Evolutionary conservation across 2,888 invertebrate genomes (phyloP).

Genomic region (Lathronympha strigana): DNA sequence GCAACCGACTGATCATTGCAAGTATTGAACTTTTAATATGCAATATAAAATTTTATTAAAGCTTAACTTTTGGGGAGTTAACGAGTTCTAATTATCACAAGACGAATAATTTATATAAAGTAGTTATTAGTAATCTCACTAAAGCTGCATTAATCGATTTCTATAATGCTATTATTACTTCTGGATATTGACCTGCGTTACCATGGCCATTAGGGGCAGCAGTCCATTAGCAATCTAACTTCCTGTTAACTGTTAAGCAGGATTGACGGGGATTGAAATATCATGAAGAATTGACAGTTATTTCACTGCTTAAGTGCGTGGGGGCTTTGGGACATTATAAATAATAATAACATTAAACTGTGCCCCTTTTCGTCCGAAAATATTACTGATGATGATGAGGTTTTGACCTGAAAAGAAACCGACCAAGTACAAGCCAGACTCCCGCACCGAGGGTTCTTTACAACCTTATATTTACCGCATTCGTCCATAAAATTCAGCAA

Average conservation of each 20-base stretch:
- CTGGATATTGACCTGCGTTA: background rate
- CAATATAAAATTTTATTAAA: no score
- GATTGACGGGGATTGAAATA: conserved; percentile 4
- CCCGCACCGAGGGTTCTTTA: no score
- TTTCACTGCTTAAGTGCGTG: background rate
- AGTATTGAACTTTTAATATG: no score
- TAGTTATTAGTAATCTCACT: background rate
- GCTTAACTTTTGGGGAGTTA: no score
- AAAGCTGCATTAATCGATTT: background rate
- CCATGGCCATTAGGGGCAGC: background rate
- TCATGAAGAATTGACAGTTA: background rate
- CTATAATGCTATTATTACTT: background rate
- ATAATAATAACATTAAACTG: background rate
- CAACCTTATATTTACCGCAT: no score
- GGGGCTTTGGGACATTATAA: background rate
- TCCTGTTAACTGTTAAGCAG: background rate
- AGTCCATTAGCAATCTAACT: conserved; percentile 6
- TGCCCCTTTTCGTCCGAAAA: background rate
- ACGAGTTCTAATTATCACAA: no score
- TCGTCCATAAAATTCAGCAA: no score
- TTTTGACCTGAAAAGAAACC: no score
- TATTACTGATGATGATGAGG: no score
- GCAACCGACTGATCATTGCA: no score
- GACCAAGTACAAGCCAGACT: no score
- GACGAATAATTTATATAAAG: no score